Base-by-base conservation (phyloP, 2,113 vertebrate genomes). In the Gymnorhina tibicen region DNA sequence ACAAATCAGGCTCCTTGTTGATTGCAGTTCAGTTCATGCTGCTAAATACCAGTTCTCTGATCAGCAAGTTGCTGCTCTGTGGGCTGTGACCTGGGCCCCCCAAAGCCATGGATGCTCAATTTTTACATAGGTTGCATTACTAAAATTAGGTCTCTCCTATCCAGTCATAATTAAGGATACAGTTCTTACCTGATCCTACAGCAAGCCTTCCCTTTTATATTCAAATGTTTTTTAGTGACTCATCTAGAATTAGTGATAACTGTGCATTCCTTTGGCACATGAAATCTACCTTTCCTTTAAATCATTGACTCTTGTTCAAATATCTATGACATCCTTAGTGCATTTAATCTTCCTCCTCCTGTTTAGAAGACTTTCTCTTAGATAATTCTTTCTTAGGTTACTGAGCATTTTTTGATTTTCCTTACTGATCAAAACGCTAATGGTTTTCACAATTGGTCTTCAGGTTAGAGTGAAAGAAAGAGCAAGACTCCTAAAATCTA, bases 1-100 rank as follows among this genome's bases (percentile, higher is more conserved):
- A 93, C 92, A 96, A 93, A 93, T 94, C 95, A 94, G 83, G 58
- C 88, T 96, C 76, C 92, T 95, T 92, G 93, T 91, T 96, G 95
- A 87, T 82, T 89, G 91, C 80, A 60, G 91, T 82, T 96, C 73
- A 96, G 72, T 97, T 95, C 86, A 58, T 46, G 80, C 86, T 93
- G 91, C 77, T 96, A 93, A 96, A 86, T 77, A 62, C 64, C 66
- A 72, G 73, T 82, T 96, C 80, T 92, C 76, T 79, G 80, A 82
- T 75, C 83, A 72, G 83, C 41, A 80, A 92, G 75, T 70, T 82
- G 69, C 64, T 91, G 63, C 56, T 91, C 73, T 75, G 8, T 16
- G 33, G 88, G 28, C 85, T 93, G 73, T 56, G 86, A 93, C 88
- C 41, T 46, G 49, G 28, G 68, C 73, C 33, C 94, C 53, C 80